A percentile compares a stretch with the other conserved stretches of the same genome.
Conservation (phyloP, 23 tunicate species). For the Trididemnum clinides region DNA sequence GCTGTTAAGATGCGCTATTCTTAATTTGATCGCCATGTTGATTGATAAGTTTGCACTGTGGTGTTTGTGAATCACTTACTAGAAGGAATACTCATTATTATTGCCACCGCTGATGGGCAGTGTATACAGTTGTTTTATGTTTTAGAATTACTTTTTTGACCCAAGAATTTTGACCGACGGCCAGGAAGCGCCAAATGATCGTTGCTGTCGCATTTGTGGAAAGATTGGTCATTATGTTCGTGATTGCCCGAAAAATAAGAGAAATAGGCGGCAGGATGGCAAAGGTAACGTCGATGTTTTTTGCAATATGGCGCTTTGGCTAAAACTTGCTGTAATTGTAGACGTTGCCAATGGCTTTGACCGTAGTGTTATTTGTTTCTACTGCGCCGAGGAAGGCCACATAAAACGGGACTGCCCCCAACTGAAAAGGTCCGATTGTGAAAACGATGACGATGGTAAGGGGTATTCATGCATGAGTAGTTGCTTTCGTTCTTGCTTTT, state of each 20-base stretch:
- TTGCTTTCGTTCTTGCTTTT: too few species aligned
- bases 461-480: too few species aligned
- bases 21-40: too few species aligned
- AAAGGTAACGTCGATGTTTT: background rate
- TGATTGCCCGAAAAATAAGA: constrained; percentile 71
- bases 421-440: background rate
- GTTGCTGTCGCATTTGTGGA: constrained; percentile 93
- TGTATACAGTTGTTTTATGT: background rate
- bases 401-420: constrained; percentile 77
- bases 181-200: constrained; percentile 88
- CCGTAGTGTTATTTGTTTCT: constrained; percentile 40
- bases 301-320: too few species aligned
- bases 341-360: background rate
- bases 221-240: constrained; percentile 94
- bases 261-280: constrained; percentile 17
- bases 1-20: too few species aligned
- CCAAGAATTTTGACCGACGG: constrained; percentile 65
- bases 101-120: too few species aligned
- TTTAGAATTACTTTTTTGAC: constrained; percentile 60
- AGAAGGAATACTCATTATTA: too few species aligned
- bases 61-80: too few species aligned
- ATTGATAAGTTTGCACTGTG: too few species aligned
- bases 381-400: constrained; percentile 71
- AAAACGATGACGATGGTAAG: background rate
- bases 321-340: too few species aligned